Conservation (phyloP, 2,888 invertebrate genomes). For the Autographa pulchrina region DNA sequence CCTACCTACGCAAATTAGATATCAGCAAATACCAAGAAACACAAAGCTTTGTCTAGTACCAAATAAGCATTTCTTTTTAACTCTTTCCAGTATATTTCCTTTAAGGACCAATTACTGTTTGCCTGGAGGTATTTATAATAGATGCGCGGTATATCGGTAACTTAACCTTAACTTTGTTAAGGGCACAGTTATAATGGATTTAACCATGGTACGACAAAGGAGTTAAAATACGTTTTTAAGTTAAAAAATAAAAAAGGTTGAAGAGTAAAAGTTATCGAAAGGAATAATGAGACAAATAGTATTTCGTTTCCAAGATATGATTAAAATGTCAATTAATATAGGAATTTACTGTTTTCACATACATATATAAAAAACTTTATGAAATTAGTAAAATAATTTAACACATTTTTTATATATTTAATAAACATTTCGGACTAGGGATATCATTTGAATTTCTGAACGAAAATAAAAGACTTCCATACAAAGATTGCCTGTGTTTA, state of each 20-base stretch:
- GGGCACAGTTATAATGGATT: slow-evolving; percentile 17
- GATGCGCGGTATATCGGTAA: not conserved
- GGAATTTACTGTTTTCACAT: no score
- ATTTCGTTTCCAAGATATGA: no score
- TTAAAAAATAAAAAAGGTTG: no score
- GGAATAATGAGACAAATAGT: no score
- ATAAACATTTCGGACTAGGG: no score
- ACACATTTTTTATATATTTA: no score
- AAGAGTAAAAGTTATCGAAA: no score
- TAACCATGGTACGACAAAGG: slow-evolving; percentile 5
- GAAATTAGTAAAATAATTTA: no score
- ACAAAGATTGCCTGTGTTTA: slow-evolving; percentile 15
- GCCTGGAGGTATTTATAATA: not conserved
- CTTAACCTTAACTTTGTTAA: slow-evolving; percentile 11
- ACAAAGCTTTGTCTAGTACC: not conserved
- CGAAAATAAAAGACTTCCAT: slow-evolving; percentile 28
- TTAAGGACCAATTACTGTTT: slow-evolving; percentile 2
- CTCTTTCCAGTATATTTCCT: not conserved
- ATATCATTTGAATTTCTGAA: slow-evolving; percentile 15
- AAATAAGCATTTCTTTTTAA: not conserved
- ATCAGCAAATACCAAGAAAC: not conserved
- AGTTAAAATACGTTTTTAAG: slow-evolving; percentile 8
- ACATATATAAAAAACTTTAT: no score
- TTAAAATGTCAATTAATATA: no score
- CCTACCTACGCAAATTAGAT: not conserved